phyloP scores from a whole-genome alignment of 2,888 invertebrate genomes.

The Chirona hameri region DNA sequence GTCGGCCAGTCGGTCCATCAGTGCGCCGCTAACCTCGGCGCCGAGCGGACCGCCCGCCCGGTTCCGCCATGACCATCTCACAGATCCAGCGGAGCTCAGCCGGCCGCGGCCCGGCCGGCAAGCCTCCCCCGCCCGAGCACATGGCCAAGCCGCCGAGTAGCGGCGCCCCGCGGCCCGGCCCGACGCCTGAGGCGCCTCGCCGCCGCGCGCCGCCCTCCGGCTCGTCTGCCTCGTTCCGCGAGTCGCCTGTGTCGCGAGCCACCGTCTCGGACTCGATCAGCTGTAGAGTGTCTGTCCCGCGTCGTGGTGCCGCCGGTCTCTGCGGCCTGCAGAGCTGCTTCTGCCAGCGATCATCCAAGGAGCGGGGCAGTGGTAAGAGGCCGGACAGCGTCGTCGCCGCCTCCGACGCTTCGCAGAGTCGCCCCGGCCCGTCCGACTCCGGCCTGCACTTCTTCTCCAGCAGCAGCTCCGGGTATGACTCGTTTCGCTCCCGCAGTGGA shows the following conservation, averaged over 20 bases:
- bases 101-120: not conserved
- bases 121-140: not conserved
- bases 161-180: not conserved
- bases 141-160: not conserved
- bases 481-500: not conserved
- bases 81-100: not conserved
- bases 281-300: not conserved
- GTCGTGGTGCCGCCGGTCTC: not conserved
- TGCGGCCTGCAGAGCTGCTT: conserved; percentile 24
- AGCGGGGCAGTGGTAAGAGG: not conserved
- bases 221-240: not conserved
- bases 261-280: not conserved
- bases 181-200: not conserved
- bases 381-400: not conserved
- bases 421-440: not conserved
- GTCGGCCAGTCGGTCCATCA: not conserved
- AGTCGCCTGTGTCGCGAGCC: not conserved
- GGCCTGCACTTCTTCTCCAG: not conserved
- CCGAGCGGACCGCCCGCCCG: not conserved
- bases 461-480: conserved; percentile 8
- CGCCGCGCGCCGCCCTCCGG: not conserved
- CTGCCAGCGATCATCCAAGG: not conserved
- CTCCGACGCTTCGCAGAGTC: not conserved
- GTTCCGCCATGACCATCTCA: not conserved
- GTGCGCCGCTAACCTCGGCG: not conserved